Conservation (phyloP, 92 coral and sea anemone species). For the Pocillopora grandis region DNA sequence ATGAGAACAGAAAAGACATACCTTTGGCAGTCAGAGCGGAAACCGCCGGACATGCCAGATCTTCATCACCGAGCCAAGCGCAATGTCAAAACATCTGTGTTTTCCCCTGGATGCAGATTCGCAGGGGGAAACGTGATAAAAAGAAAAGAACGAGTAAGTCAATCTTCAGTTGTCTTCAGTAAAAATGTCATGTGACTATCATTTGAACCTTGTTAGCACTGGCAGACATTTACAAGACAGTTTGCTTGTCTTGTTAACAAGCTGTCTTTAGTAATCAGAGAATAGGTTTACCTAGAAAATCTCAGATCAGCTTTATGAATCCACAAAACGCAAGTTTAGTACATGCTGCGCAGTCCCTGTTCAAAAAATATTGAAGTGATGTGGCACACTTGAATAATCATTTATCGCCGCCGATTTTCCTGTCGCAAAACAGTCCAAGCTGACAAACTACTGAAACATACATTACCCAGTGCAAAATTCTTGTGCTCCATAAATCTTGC, state of each 20-base stretch:
- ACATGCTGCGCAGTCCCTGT: too few species aligned
- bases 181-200: not conserved
- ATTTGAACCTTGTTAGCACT: conserved; percentile 7
- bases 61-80: not conserved
- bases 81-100: not conserved
- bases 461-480: too few species aligned
- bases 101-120: conserved; percentile 25
- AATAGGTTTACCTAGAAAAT: not conserved
- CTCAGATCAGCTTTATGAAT: not conserved
- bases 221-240: conserved; percentile 14
- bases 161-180: not conserved
- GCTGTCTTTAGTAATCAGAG: not conserved
- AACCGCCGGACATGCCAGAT: not conserved
- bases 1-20: not conserved
- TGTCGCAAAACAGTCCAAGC: too few species aligned
- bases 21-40: not conserved
- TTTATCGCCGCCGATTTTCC: too few species aligned
- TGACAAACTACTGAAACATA: too few species aligned
- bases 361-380: too few species aligned
- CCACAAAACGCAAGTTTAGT: not conserved
- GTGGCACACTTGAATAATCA: too few species aligned
- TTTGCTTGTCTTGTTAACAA: conserved; percentile 14
- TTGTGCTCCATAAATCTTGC: too few species aligned
- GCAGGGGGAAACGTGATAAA: not conserved
- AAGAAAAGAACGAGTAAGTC: conserved; percentile 12